phyloP scores from a whole-genome alignment of 1,140 invertebrate species.

The Nilaparvata lugens region DNA sequence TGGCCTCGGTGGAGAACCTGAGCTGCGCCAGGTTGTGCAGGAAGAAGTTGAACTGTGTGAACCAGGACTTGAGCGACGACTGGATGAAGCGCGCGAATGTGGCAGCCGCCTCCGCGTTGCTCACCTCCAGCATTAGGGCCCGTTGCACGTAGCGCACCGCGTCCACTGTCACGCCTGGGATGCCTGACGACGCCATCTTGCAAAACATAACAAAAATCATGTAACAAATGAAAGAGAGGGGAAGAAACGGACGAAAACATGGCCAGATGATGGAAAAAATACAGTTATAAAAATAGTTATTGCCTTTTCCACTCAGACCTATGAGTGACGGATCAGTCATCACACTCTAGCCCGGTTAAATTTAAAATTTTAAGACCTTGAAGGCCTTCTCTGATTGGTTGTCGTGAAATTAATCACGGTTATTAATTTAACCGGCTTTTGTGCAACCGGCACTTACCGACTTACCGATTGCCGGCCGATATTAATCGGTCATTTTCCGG shows the following conservation, averaged over 20 bases:
- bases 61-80: conserved; percentile 74
- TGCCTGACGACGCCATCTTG: conserved; percentile 90
- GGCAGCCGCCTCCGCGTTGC: conserved; percentile 89
- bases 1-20: conserved; percentile 76
- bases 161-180: conserved; percentile 84
- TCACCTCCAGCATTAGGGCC: conserved; percentile 77
- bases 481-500: no score
- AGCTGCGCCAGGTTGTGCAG: conserved; percentile 93
- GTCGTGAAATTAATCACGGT: no score
- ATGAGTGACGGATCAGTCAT: no score
- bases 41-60: conserved; percentile 96
- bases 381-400: no score
- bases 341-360: no score
- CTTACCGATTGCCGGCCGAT: no score
- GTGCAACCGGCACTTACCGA: no score
- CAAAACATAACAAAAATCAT: conserved; percentile 29
- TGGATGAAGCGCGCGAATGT: conserved; percentile 89
- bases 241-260: conserved; percentile 7
- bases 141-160: conserved; percentile 88
- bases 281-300: no score
- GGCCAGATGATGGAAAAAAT: no score
- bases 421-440: no score
- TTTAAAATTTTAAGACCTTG: no score
- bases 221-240: not conserved
- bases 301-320: no score